phyloP scores from a whole-genome alignment of 2,113 vertebrate species.

The Theristicus caerulescens region DNA sequence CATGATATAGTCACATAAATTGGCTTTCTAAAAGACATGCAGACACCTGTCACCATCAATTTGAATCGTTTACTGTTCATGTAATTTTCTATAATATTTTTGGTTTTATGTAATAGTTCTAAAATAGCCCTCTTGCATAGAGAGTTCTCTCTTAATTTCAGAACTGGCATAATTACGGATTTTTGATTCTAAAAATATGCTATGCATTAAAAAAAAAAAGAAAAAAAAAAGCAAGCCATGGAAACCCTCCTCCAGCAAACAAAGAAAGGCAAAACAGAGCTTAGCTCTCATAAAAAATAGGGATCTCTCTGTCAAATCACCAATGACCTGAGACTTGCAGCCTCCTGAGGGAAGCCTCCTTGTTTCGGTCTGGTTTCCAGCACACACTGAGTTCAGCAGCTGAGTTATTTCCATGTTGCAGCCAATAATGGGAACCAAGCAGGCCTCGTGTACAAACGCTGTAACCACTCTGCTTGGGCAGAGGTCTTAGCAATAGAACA shows the following conservation, averaged over 20 bases:
- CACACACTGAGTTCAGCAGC: neutral
- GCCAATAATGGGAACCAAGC: neutral
- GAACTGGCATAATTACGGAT: neutral
- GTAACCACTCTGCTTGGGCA: neutral
- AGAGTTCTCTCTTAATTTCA: neutral
- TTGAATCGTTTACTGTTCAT: neutral
- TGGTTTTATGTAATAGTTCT: neutral
- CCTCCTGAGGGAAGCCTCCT: constrained; percentile 3
- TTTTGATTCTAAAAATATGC: constrained; percentile 9
- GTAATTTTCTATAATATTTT: neutral
- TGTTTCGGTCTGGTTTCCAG: neutral
- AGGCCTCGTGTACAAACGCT: neutral
- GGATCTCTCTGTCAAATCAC: neutral
- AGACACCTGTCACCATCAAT: constrained; percentile 54
- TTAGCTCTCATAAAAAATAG: constrained; percentile 5
- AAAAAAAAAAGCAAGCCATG: neutral
- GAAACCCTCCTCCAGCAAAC: neutral
- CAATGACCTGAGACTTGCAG: constrained; percentile 6
- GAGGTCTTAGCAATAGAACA: neutral
- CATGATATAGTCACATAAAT: neutral
- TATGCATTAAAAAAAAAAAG: fast-evolving
- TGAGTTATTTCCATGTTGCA: neutral
- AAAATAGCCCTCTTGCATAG: neutral
- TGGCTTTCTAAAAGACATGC: constrained; percentile 22
- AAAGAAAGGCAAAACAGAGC: constrained; percentile 25